Evolutionary conservation across 2,113 vertebrate species (phyloP).

Genomic region (Mesocricetus auratus): DNA sequence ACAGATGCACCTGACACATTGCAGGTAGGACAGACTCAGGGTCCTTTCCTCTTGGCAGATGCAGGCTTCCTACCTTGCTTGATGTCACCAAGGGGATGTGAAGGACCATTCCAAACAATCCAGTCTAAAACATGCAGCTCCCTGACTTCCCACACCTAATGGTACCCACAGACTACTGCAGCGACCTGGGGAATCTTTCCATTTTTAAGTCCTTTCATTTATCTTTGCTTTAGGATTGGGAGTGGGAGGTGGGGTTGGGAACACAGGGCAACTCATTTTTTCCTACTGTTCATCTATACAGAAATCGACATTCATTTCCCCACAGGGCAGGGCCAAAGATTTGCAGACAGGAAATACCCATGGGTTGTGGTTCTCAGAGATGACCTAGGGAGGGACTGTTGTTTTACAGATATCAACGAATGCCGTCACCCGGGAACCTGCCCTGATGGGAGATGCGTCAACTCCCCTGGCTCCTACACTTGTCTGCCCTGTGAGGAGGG

Average conservation of each 20-base stretch:
- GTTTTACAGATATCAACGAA: constrained; percentile 90
- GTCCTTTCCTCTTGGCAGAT: neutral
- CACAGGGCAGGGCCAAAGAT: constrained; percentile 33
- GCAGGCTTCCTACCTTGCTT: neutral
- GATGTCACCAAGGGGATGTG: neutral
- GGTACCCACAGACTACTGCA: neutral
- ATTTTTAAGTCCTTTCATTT: neutral
- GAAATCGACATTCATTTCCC: neutral
- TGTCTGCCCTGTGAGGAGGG: constrained; percentile 92
- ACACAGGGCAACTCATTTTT: constrained; percentile 56
- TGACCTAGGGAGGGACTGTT: constrained; percentile 78
- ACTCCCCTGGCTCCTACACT: constrained; percentile 91
- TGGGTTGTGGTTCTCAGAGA: neutral
- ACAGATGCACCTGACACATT: neutral
- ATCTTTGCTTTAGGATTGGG: constrained; percentile 48
- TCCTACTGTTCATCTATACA: constrained; percentile 37
- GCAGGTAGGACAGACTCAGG: neutral
- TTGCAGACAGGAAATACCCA: neutral
- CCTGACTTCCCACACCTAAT: neutral
- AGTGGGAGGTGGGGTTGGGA: constrained; percentile 27
- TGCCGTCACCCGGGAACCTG: constrained; percentile 90
- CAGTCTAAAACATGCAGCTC: neutral
- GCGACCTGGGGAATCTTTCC: constrained; percentile 2
- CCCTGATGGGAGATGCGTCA: constrained; percentile 89
- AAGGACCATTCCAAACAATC: neutral